Conservation (phyloP, 1,140 invertebrate genomes). For the Elysia chlorotica region DNA sequence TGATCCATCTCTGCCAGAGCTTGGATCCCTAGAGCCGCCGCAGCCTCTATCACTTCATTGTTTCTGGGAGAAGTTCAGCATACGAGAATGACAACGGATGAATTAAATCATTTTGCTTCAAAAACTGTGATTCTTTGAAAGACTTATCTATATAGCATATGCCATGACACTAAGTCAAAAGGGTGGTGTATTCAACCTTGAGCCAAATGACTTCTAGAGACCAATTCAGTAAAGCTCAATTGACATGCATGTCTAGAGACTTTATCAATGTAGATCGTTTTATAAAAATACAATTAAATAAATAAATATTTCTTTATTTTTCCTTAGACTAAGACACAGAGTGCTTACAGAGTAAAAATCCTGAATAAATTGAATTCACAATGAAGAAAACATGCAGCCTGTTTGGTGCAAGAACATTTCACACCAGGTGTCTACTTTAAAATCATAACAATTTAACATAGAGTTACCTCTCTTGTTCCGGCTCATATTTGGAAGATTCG, state of each 20-base stretch:
- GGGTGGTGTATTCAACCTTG: background rate
- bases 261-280: too few relatives aligned
- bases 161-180: background rate
- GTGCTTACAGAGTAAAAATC: background rate
- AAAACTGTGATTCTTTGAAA: too few relatives aligned
- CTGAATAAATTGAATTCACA: background rate
- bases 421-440: background rate
- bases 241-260: too few relatives aligned
- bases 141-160: background rate
- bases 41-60: constrained; percentile 18
- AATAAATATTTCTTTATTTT: too few relatives aligned
- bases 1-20: constrained; percentile 16
- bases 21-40: constrained; percentile 20
- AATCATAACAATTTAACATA: background rate
- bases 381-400: background rate
- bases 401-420: background rate
- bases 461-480: constrained; percentile 18
- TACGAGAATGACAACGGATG: too few relatives aligned
- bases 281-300: too few relatives aligned
- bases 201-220: background rate
- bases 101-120: background rate
- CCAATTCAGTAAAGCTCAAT: background rate
- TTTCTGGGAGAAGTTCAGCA: constrained; percentile 8
- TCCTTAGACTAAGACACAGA: too few relatives aligned
- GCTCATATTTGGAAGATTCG: constrained; percentile 3